Base-by-base conservation (phyloP, 2,888 invertebrate species). In the Eumacrocentrus americanus region DNA sequence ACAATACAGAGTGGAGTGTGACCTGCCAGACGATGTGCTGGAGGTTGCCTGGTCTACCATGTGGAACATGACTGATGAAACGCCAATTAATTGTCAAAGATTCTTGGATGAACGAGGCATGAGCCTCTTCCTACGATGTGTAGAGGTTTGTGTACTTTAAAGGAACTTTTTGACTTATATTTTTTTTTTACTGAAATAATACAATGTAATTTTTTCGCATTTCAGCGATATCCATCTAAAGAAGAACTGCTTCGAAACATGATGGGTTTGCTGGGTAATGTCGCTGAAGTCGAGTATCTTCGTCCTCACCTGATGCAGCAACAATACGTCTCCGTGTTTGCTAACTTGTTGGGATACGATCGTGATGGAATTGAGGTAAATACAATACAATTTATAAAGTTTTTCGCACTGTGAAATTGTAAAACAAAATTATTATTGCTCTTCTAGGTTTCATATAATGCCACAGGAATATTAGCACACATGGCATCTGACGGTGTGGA, bases 21-120 rank as follows among this genome's bases (percentile, higher is more conserved):
- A 86, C 59, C 83, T 91, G 38, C 96, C 95, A 77, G 98, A 98
- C 80, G 98, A 98, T 80, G 94, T 97, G 14, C 86, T 98, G 83
- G 97, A 98, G 83, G 95, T 96, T 12, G 95, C 97, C 2, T 98
- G 98, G 98, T 96, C 96, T 60, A 95, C 96, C n/a, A 92, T 98
- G 92, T 98, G 98, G 98, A 98, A 98, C 82, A 92, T 94, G 68
- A 92, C 93, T 29, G 98, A 98, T 81, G 98, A 98, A 83, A 98
- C 97, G 9, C 93, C 96, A 42, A 86, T 90, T 70, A 98, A 98
- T 84, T 98, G 98, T 83, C 87, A 89, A 79, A 86, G 92, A 72
- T 98, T 98, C 83, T 84, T 98, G 60, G 89, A 92, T 70, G 89
- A 89, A 63, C 86, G 89, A 40, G 98, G 98, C 67, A 93, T 98